Evolutionary conservation across 2,888 invertebrate genomes (phyloP).

Genomic region (Watsonalla binaria): DNA sequence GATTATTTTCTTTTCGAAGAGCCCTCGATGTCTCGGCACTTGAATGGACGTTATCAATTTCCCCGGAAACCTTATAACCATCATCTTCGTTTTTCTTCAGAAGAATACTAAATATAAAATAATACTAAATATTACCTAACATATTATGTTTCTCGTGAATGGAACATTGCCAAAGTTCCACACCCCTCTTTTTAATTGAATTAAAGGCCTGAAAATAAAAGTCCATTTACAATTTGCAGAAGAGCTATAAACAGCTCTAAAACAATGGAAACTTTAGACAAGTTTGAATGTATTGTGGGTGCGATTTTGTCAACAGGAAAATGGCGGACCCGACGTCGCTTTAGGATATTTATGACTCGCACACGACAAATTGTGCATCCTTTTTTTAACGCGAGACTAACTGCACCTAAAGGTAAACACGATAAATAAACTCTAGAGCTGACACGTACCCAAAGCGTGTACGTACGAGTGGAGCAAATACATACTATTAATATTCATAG

Average conservation of each 20-base stretch:
- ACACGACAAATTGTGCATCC: slow-evolving; percentile 67
- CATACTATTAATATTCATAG: not conserved
- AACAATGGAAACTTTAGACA: slow-evolving; percentile 69
- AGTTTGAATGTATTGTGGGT: slow-evolving; percentile 70
- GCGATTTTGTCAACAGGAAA: slow-evolving; percentile 76
- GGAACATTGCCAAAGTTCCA: no score
- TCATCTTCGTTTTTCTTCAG: not conserved
- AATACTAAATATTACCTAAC: no score
- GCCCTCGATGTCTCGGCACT: slow-evolving; percentile 40
- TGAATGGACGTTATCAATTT: slow-evolving; percentile 50
- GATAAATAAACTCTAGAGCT: slow-evolving; percentile 32
- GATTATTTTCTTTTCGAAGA: slow-evolving; percentile 63
- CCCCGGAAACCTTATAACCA: slow-evolving; percentile 5
- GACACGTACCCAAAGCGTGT: slow-evolving; percentile 24
- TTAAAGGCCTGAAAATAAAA: slow-evolving; percentile 43
- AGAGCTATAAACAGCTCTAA: slow-evolving; percentile 36
- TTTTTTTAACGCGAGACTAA: slow-evolving; percentile 58
- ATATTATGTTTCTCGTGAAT: no score
- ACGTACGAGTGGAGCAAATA: not conserved
- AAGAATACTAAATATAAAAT: no score
- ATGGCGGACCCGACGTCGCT: slow-evolving; percentile 70
- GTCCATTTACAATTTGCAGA: slow-evolving; percentile 46
- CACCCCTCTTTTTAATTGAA: slow-evolving; percentile 32
- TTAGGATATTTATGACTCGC: slow-evolving; percentile 66
- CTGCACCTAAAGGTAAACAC: slow-evolving; percentile 57